These are phyloP conservation scores for Pavo muticus DNA, from an alignment of 2,113 vertebrate genomes.

Conservation along the genomic window DNA sequence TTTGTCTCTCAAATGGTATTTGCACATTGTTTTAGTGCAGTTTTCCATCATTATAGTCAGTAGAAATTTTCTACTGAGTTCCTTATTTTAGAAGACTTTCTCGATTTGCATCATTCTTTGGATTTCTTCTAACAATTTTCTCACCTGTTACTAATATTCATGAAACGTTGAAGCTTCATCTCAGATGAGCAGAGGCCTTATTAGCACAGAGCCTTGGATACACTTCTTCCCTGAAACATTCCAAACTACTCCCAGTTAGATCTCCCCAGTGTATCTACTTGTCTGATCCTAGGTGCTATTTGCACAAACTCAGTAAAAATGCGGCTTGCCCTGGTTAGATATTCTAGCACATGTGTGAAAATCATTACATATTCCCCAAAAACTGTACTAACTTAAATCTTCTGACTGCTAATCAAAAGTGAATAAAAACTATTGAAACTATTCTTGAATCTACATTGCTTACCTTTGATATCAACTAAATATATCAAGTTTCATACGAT, in stretches of 20 bases:
- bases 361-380: background rate
- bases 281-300: background rate
- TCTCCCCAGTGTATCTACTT: accelerated
- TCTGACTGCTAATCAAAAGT: background rate
- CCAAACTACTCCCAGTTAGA: background rate
- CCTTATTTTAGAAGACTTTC: background rate
- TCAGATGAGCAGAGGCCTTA: background rate
- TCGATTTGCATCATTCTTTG: background rate
- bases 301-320: background rate
- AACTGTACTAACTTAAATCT: background rate
- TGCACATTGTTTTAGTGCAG: background rate
- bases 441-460: background rate
- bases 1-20: background rate
- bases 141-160: background rate
- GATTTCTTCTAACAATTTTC: background rate
- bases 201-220: background rate
- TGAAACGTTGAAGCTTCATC: background rate
- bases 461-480: background rate
- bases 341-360: background rate
- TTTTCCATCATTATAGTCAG: background rate
- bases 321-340: background rate
- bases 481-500: background rate
- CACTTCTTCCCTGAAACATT: background rate
- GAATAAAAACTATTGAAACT: background rate
- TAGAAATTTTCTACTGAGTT: background rate